Base-by-base conservation (phyloP, 2,797 vertebrate genomes). In the Protonibea diacanthus region DNA sequence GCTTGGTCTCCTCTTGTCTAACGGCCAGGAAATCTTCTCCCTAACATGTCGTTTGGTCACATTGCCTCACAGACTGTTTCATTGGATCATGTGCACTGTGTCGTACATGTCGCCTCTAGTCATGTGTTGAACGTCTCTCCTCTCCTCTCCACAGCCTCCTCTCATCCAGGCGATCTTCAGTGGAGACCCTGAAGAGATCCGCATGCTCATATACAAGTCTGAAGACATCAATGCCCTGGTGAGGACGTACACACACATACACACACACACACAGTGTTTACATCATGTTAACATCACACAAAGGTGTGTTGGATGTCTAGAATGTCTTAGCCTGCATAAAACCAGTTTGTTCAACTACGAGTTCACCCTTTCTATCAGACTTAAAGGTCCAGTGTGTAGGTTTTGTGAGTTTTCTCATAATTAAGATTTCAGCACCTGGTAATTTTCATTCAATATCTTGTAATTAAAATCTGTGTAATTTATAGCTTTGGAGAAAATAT, bases 171-270 rank as follows among this genome's bases (percentile, higher is more conserved):
- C 98, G 0, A 98, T 99, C 91, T 99, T 99, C 93, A 97, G 95
- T 0, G 97, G 97, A n/a, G 97, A 99, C 87, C 96, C 97, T 1
- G 98, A 99, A 67, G 97, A 99, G 94, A 98, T 99, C 78, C 96
- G 97, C 3, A 96, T 97, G 96, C 93, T 99, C 87, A 98, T 99
- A 88, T 98, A 97, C 93, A 99, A 99, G 92, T 98, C 97, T 0
- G 98, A 99, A 90, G 98, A 99, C 90, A 97, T 99, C 90, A 99
- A 99, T 6, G 96, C 96, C 86, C 93, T 97, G 97, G 98, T 99
- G 95, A 89, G 91, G 69, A 80, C 18, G 15, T 64, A n/a, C 8
- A n/a, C 21, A 63, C 65, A 56, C 21, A 47, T 8, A 45, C 49
- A 53, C 38, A 53, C 59, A 33, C 25, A 58, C 44, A 58, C 14